Evolutionary conservation across 2,113 vertebrate genomes (phyloP), one percentile per base, ranked within the genome.

Genomic region (Procapra przewalskii): DNA sequence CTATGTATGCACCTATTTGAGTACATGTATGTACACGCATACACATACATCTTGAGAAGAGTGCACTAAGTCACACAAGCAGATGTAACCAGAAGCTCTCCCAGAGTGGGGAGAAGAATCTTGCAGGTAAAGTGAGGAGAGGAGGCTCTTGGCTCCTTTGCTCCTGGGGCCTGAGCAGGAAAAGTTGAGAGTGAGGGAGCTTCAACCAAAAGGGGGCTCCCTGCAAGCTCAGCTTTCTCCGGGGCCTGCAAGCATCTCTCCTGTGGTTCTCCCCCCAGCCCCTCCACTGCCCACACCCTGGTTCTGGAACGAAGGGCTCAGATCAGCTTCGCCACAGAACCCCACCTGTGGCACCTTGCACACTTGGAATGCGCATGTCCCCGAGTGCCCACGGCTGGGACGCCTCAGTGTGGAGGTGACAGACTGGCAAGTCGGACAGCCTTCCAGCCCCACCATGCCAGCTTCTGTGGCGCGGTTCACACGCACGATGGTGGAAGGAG

Each of bases 121-220:
- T 48, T 71, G 11, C 5, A 71, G 36, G 40, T 11, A 43, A 71
- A 87, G 36, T 1, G 43, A 59, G n/a, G 54, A n/a, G 45, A 43
- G 92, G 48, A 27, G 3, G 36, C 29, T 29, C 23, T 33, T 52
- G 92, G 54, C 31, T 33, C 15, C n/a, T 59, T n/a, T 36, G 40
- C 10, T 7, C 79, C 54, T 54, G 54, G 54, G 27, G 10, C 84
- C 57, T 29, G 29, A 95, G 67, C 48, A 43, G 91, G 48, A 36
- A 60, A 40, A 27, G 54, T 2, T 19, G 55, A 50, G 11, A 10
- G 2, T 25, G 17, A 77, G 59, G 27, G 27, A 71, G 27, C 43
- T 13, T 50, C 43, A 3, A 0, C 29, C 23, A 36, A 40, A 29
- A 0, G 17, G n/a, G n/a, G 17, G 31, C 40, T 62, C 27, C 5